Base-by-base conservation (phyloP, 1,140 invertebrate genomes). In the Plectrocnemia conspersa region DNA sequence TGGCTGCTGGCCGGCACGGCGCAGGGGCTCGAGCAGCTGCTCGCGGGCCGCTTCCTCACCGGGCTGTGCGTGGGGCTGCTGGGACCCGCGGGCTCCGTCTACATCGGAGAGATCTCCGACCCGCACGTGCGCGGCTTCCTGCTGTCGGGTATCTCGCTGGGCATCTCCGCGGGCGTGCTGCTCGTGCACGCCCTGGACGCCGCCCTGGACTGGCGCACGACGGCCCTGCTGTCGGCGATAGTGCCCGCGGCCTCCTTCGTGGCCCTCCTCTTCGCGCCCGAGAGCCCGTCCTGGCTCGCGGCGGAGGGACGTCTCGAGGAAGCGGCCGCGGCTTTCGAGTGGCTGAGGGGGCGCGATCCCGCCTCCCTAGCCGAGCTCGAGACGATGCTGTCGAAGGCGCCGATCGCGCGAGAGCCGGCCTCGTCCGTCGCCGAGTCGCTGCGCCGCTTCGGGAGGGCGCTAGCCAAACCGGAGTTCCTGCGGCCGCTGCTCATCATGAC, bases 251-350 rank as follows among this genome's bases (percentile, higher is more conserved):
- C 78, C 11, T 67, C 71, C 24, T 73, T 74, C 16, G 21, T 74
- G 2, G 50, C 78, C 1, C 58, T 79, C 25, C 65, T 68, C 15
- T 73, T 81, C 13, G 70, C 81, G 1, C 84, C 84, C 0, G 87
- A 90, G 67, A 86, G 85, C 48, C 86, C 87, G 1, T 74, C 79
- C 1, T 89, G 84, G 83, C 66, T 85, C 35, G 73, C 80, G 0
- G 72, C 76, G 3, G 77, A 78, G 61, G 77, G 77, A 13, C 64
- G 71, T 52, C 64, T 71, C 2, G 68, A 77, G 49, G 66, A 75
- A 25, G 81, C 80, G 0, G 59, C 71, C 2, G 66, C 71, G 50
- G 64, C 75, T 0, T 83, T 77, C 47, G 62, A 64, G 3, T 77
- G 75, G 78, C 65, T 78, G 15, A 66, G 79, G 66, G 79, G 79